phyloP scores from a whole-genome alignment of 2,888 invertebrate genomes.

The Heteromurus nitidus region DNA sequence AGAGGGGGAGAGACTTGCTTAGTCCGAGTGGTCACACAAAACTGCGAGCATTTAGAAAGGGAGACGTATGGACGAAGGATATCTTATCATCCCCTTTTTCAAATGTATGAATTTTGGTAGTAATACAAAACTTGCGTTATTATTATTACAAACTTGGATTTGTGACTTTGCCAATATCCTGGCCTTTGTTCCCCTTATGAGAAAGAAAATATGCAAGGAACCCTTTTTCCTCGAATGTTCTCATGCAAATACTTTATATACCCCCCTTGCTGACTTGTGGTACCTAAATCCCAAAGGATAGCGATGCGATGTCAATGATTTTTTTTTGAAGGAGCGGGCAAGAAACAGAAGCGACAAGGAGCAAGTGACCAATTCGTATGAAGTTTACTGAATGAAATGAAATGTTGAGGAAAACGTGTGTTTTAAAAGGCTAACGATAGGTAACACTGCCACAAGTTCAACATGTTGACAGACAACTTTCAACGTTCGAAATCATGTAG shows the following conservation, averaged over 20 bases:
- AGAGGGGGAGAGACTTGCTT: no score
- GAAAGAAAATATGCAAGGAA: slow-evolving; percentile 20
- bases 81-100: slow-evolving; percentile 28
- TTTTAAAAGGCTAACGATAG: slow-evolving; percentile 28
- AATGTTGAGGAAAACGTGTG: slow-evolving; percentile 48
- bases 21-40: neutral
- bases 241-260: neutral
- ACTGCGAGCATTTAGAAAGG: no score
- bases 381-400: slow-evolving; percentile 56
- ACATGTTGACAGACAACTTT: slow-evolving; percentile 22
- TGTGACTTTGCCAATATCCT: slow-evolving; percentile 44
- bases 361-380: slow-evolving; percentile 42
- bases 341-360: slow-evolving; percentile 30
- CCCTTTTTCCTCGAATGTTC: neutral
- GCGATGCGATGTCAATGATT: neutral
- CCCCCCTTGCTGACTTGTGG: neutral
- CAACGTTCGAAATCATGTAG: no score
- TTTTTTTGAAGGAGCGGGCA: no score
- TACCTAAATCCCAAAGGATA: neutral
- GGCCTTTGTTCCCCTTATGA: slow-evolving; percentile 46
- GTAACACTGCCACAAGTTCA: neutral
- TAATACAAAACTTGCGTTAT: neutral
- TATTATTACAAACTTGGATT: slow-evolving; percentile 18
- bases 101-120: slow-evolving; percentile 38
- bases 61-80: slow-evolving; percentile 11